Evolutionary conservation across 2,797 vertebrate genomes (phyloP).

Genomic region (Falco columbarius): DNA sequence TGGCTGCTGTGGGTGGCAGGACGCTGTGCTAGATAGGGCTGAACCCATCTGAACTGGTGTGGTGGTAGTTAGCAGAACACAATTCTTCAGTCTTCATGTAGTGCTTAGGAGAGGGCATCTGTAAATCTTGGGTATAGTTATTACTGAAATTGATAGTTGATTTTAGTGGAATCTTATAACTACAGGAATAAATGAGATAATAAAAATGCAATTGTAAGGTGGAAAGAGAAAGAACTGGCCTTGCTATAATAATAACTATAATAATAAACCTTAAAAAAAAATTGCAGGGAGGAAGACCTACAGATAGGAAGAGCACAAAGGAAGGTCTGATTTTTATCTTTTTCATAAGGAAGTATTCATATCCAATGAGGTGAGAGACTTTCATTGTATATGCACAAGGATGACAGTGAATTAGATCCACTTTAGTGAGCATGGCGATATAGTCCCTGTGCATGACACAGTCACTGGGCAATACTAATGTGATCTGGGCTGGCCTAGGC

Average conservation of each 20-base stretch:
- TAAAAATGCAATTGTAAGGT: not conserved
- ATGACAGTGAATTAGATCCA: not conserved
- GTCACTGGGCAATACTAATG: not conserved
- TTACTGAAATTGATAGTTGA: not conserved
- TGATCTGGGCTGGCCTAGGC: not conserved
- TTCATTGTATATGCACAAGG: not conserved
- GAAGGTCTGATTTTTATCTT: not conserved
- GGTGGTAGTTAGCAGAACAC: not conserved
- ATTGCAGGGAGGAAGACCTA: accelerated
- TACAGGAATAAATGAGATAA: not conserved
- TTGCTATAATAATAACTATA: not conserved
- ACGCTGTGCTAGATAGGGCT: not conserved
- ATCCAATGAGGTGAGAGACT: not conserved
- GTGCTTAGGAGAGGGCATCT: not conserved
- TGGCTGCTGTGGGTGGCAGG: not conserved
- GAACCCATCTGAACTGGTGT: accelerated
- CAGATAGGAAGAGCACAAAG: not conserved
- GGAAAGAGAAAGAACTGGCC: not conserved
- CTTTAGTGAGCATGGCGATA: not conserved
- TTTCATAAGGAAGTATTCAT: not conserved
- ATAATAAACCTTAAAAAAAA: not conserved
- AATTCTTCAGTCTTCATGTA: not conserved
- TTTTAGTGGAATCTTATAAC: not conserved
- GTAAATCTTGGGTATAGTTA: not conserved
- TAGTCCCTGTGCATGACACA: not conserved